Base-by-base conservation (phyloP, 2,797 vertebrate species). In the Danio choprae region DNA sequence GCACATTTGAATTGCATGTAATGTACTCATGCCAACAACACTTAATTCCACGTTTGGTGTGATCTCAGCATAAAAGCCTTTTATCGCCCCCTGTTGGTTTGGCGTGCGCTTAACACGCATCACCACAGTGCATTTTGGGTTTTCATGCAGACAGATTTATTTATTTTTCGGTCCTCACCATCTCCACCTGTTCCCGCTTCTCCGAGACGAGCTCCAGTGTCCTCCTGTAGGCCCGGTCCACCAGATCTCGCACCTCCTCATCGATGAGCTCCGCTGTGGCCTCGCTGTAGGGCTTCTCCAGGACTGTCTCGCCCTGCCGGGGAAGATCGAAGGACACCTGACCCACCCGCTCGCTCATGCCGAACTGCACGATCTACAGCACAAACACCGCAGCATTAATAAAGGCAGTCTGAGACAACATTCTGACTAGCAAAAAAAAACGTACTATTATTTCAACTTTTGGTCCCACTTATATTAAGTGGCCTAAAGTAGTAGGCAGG, bases 311-410 rank as follows among this genome's bases (percentile, higher is more conserved):
- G 0, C 93, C 94, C 79, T 90, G 90, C 10, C 84, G 85, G 0
- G 93, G 92, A 0, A 94, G 80, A 67, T 94, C 92, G 5, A 95
- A 95, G 1, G 94, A 95, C 81, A 95, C 90, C 88, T 94, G 94
- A 3, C 95, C 95, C 84, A 96, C 90, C 87, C 91, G 94, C 1
- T 93, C 91, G 0, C 92, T 95, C 95, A 95, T 94, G 13, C 94
- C 94, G 62, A 95, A 96, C 90, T 94, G 93, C 29, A 93, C 93
- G 4, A 95, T 87, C 95, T 95, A 85, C 0, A n/a, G 15, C 43
- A 15, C 12, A 44, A 70, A 43, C 29, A 29, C 29, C 29, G 29
- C 29, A 29, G 29, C 29, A 29, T 29, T 29, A 18, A 7, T 51
- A 46, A 18, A 8, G 4, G 1, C 10, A 62, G 4, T 4, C 15